Percentiles rank a stretch among this genome's conserved stretches.
These are phyloP conservation scores for Acanthurus tractus DNA, from an alignment of 2,797 vertebrate species.

Conservation along the genomic window DNA sequence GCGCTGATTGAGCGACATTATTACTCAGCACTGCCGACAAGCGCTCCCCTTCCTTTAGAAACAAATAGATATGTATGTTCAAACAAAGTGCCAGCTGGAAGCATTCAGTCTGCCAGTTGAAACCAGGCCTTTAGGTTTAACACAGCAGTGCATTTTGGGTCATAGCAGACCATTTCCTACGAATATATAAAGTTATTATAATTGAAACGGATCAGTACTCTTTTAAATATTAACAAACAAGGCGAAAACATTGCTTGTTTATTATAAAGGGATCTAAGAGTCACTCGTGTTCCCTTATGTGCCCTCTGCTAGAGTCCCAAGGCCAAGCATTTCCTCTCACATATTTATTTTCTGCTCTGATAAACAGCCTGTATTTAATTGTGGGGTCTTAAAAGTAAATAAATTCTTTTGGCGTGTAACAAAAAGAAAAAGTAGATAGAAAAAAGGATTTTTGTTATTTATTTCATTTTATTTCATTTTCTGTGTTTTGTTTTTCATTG, in stretches of 20 bases:
- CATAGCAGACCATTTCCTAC: neutral
- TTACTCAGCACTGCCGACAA: constrained; percentile 81
- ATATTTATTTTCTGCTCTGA: constrained; percentile 47
- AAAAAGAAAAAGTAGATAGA: constrained; percentile 35
- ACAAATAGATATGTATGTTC: constrained; percentile 67
- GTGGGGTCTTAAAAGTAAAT: constrained; percentile 54
- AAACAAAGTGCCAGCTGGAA: constrained; percentile 42
- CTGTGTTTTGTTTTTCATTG: constrained; percentile 54
- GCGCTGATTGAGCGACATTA: constrained; percentile 87
- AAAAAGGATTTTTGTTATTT: constrained; percentile 36
- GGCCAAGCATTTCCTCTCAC: constrained; percentile 43
- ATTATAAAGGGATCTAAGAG: neutral
- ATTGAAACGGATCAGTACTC: neutral
- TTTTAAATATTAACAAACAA: neutral
- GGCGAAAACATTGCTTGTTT: neutral
- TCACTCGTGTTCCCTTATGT: neutral
- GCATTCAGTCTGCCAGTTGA: neutral
- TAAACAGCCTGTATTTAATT: constrained; percentile 66
- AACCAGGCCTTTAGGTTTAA: constrained; percentile 6
- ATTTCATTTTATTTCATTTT: constrained; percentile 48
- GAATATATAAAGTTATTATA: neutral
- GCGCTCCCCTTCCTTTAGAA: constrained; percentile 61
- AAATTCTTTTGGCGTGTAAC: constrained; percentile 41
- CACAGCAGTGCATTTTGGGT: neutral
- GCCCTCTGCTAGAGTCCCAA: neutral